These are phyloP conservation scores for Lophius americanus DNA, from an alignment of 2,797 vertebrate genomes.

Conservation along the genomic window DNA sequence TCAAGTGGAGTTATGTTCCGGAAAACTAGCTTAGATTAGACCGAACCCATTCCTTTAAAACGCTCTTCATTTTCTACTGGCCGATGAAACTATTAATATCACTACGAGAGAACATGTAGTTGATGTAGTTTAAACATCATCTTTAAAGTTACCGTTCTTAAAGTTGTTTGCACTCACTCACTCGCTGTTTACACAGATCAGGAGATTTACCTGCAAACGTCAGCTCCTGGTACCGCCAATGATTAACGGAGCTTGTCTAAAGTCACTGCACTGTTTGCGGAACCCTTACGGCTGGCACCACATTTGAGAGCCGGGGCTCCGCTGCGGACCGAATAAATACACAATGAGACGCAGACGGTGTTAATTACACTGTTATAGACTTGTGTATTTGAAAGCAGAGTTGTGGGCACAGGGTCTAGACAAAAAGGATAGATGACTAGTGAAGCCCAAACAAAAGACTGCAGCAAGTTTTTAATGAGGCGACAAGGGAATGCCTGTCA, in stretches of 20 bases:
- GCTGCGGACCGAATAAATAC: slow-evolving; percentile 28
- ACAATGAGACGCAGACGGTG: slow-evolving; percentile 34
- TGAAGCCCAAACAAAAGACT: slow-evolving; percentile 65
- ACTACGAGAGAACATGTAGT: not conserved
- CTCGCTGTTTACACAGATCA: slow-evolving; percentile 2
- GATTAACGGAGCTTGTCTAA: slow-evolving; percentile 28
- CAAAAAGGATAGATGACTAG: slow-evolving; percentile 71
- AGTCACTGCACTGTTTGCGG: slow-evolving; percentile 14
- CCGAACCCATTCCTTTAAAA: too few relatives aligned
- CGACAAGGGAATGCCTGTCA: slow-evolving; percentile 68
- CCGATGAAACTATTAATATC: not conserved
- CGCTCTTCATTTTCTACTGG: not conserved
- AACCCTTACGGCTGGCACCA: slow-evolving; percentile 2
- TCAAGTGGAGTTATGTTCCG: too few relatives aligned
- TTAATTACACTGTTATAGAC: slow-evolving; percentile 52
- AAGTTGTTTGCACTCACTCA: too few relatives aligned
- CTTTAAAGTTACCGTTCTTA: too few relatives aligned
- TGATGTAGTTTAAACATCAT: too few relatives aligned
- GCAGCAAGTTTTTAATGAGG: slow-evolving; percentile 76
- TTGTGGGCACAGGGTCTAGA: slow-evolving; percentile 52
- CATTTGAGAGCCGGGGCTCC: slow-evolving; percentile 8
- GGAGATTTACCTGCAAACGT: slow-evolving; percentile 14
- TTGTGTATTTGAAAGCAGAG: slow-evolving; percentile 43
- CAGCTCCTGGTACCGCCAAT: not conserved
- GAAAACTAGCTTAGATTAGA: too few relatives aligned